These are phyloP conservation scores for Salvelinus fontinalis DNA, from an alignment of 2,113 vertebrate species.

Conservation along the genomic window DNA sequence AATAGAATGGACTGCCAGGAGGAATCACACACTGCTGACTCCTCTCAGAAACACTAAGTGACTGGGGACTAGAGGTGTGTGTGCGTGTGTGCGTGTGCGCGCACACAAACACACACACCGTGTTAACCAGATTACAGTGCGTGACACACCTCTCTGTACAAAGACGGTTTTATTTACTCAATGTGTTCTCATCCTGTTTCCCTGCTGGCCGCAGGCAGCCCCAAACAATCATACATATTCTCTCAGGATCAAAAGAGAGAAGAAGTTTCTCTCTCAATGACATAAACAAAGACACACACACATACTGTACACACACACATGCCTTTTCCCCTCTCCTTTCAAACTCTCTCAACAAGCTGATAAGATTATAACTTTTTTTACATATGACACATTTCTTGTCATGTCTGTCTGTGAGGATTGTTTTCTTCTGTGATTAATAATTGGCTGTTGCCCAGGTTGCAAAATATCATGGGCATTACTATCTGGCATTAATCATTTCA, in stretches of 20 bases:
- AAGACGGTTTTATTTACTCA: conserved; percentile 52
- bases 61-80: no score
- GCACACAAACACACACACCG: conserved; percentile 19
- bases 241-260: neutral
- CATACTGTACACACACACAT: neutral
- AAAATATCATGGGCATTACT: neutral
- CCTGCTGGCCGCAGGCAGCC: conserved; percentile 38
- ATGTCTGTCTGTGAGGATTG: neutral
- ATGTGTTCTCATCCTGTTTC: conserved; percentile 52
- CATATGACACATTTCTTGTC: neutral
- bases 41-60: no score
- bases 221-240: conserved; percentile 11
- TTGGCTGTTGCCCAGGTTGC: neutral
- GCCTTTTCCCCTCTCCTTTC: no score
- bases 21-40: no score
- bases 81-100: no score
- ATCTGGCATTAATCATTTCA: neutral
- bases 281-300: conserved; percentile 4
- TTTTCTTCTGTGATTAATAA: neutral
- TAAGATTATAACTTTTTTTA: neutral
- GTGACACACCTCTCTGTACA: conserved; percentile 46
- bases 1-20: no score
- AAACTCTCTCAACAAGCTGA: neutral
- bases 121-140: conserved; percentile 54
- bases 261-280: neutral